These are phyloP conservation scores for Actias luna DNA, from an alignment of 2,888 invertebrate species.

Conservation along the genomic window DNA sequence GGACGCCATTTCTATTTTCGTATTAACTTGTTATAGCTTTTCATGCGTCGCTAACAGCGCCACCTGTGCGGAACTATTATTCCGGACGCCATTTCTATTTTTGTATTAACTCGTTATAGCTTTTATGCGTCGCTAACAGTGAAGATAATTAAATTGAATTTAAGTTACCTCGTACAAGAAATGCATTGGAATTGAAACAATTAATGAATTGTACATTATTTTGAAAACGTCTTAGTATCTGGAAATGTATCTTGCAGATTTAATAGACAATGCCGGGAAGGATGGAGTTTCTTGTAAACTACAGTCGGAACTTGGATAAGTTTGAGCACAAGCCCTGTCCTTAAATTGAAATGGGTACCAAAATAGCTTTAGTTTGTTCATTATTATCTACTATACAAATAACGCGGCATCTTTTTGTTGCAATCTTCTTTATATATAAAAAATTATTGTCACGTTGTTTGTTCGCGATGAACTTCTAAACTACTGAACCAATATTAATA, in stretches of 20 bases:
- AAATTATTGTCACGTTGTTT: no score
- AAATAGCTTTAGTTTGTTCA: slow-evolving; percentile 65
- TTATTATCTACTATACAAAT: slow-evolving; percentile 51
- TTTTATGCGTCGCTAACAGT: no score
- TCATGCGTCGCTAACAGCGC: no score
- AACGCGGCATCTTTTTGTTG: slow-evolving; percentile 23
- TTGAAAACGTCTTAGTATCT: slow-evolving; percentile 55
- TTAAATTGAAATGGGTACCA: slow-evolving; percentile 75
- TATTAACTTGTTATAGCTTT: no score
- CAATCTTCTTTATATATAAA: background rate
- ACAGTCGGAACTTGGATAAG: slow-evolving; percentile 63
- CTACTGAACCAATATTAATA: no score
- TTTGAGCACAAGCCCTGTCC: slow-evolving; percentile 68
- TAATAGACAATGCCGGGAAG: slow-evolving; percentile 71
- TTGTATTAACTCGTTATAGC: no score
- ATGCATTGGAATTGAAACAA: slow-evolving; percentile 29
- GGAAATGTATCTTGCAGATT: slow-evolving; percentile 68
- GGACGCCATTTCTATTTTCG: no score
- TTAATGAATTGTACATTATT: slow-evolving; percentile 47
- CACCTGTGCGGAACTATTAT: no score
- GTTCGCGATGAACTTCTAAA: no score
- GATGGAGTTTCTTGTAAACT: slow-evolving; percentile 74
- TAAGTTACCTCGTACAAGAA: slow-evolving; percentile 3
- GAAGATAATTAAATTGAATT: background rate
- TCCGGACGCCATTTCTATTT: no score